These are phyloP conservation scores for Colossoma macropomum DNA, from an alignment of 2,113 vertebrate species.

Conservation along the genomic window DNA sequence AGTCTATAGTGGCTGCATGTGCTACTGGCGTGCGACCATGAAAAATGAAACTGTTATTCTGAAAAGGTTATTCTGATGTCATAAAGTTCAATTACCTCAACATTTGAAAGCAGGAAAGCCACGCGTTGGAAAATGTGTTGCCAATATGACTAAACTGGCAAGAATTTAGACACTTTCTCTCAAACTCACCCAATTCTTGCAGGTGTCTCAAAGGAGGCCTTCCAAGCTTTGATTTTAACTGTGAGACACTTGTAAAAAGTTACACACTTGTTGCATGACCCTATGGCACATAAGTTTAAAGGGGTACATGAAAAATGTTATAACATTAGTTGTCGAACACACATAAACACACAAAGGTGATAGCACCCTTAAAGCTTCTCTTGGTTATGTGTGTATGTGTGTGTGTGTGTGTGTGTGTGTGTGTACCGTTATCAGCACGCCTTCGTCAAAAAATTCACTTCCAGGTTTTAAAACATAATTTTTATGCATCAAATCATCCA, in stretches of 20 bases:
- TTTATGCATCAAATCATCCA: too few species aligned
- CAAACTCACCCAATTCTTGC: slow-evolving; percentile 45
- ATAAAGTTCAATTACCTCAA: slow-evolving; percentile 53
- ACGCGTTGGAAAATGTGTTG: slow-evolving; percentile 57
- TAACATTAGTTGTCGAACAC: too few species aligned
- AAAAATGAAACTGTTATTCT: slow-evolving; percentile 16
- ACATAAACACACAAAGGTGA: too few species aligned
- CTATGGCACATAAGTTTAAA: not conserved
- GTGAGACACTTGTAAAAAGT: slow-evolving; percentile 58
- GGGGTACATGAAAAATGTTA: too few species aligned
- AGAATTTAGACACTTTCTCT: slow-evolving; percentile 36
- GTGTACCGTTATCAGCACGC: too few species aligned
- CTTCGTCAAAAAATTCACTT: too few species aligned
- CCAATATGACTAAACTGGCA: slow-evolving; percentile 56
- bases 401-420: too few species aligned
- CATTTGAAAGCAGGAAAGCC: slow-evolving; percentile 47
- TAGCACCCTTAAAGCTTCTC: too few species aligned
- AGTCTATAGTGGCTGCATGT: slow-evolving; percentile 8
- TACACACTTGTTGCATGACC: slow-evolving; percentile 57
- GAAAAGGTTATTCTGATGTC: slow-evolving; percentile 65
- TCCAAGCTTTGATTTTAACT: slow-evolving; percentile 47
- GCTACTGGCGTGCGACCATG: slow-evolving; percentile 3
- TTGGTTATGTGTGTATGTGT: too few species aligned
- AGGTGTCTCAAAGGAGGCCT: slow-evolving; percentile 57
- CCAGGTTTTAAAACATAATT: too few species aligned